Percentiles rank a stretch among this genome's conserved stretches.
Conservation (phyloP, 2,797 vertebrate genomes). For the Myotis myotis region DNA sequence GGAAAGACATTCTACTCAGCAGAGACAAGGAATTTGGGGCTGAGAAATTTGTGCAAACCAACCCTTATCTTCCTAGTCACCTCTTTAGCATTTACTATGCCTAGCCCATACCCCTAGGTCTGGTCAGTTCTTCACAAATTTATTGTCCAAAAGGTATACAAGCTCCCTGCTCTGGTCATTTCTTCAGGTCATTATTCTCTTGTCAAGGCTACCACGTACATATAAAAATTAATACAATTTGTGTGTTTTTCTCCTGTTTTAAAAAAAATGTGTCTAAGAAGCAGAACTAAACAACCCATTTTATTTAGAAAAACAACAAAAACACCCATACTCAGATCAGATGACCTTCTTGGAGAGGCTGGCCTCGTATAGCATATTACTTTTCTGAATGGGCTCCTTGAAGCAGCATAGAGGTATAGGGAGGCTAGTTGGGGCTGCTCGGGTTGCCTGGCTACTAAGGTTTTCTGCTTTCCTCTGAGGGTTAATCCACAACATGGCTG, state of each 20-base stretch:
- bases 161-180: background rate
- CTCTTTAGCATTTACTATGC: background rate
- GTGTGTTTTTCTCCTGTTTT: background rate
- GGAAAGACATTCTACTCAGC: background rate
- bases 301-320: conserved; percentile 30
- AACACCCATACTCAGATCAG: background rate
- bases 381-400: background rate
- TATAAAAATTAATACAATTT: background rate
- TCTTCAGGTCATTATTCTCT: background rate
- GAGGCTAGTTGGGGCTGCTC: background rate
- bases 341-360: background rate
- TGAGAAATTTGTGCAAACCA: background rate
- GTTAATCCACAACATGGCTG: conserved; percentile 7
- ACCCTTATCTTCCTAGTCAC: background rate
- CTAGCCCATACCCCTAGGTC: background rate
- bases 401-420: background rate
- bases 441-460: background rate
- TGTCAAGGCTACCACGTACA: background rate
- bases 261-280: background rate
- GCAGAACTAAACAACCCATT: background rate
- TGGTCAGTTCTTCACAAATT: background rate
- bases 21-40: background rate
- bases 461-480: conserved; percentile 23
- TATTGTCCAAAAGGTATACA: background rate
- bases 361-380: background rate